Evolutionary conservation across 2,888 invertebrate genomes (phyloP), one percentile per base, ranked within the genome.

Genomic region (Nipponacmea schrenckii): DNA sequence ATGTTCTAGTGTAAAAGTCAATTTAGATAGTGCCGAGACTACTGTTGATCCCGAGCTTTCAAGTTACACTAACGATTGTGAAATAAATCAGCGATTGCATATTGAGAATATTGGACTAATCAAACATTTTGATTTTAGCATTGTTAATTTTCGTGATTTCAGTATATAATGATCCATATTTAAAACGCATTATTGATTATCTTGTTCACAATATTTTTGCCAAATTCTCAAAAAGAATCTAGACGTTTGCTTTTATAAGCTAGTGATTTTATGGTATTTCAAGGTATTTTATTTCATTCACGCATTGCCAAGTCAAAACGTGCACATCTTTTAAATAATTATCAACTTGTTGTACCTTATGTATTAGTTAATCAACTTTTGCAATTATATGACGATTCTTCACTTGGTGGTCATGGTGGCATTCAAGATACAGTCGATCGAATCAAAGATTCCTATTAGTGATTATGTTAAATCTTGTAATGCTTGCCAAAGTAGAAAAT

Each of bases 321-420:
- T 27, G 48, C 64, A 5, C 71, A 72, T 64, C 14, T 63, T 10
- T 67, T 68, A 27, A 45, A 20, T 31, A 26, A 68, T 3, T 74
- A 73, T 71, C 68, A 76, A 45, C 39, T 76, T 20, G 71, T 73
- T 3, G 26, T 77, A 26, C 77, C 74, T 4, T 48, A 71, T 31
- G 45, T 67, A 3, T 45, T 73, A 44, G 56, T 73, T 20, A 67
- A 70, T 27, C 69, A 69, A 17, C 69, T 75, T 44, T 48, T 75
- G 26, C 17, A 48, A 1, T 24, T 72, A 45, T 72, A 70, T 50
- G 72, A 72, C 50, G 74, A 72, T 31, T 72, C 74, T 17, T 68
- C 70, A 7, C 15, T 72, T 39, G 70, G 65, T 17, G 70, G 68
- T 27, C 74, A 74, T 66, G 64, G 66, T 46, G 70, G 75, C 10